Conservation (phyloP, 2,113 vertebrate genomes). For the Prunella fulvescens region DNA sequence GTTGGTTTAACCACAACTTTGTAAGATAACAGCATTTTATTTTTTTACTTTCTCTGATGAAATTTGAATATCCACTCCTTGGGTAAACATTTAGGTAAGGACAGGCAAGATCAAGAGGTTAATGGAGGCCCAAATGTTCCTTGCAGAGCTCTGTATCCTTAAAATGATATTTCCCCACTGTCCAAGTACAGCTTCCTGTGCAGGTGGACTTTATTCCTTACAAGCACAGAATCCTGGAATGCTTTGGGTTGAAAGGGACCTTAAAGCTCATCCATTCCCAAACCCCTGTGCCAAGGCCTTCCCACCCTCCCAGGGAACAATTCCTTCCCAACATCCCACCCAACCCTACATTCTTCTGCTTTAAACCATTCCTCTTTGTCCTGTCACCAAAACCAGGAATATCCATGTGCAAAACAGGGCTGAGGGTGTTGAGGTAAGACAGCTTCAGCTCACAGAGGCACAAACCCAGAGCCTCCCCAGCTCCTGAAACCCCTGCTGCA, state of each 20-base stretch:
- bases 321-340: neutral
- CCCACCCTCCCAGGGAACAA: neutral
- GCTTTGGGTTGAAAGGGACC: neutral
- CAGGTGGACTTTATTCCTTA: neutral
- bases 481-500: accelerated
- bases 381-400: neutral
- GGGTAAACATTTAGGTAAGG: neutral
- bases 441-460: accelerated
- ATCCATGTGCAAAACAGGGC: neutral
- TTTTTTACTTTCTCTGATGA: neutral
- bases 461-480: neutral
- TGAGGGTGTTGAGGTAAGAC: accelerated
- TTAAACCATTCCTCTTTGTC: neutral
- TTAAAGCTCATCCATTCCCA: neutral
- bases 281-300: neutral
- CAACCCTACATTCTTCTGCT: accelerated
- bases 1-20: neutral
- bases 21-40: neutral
- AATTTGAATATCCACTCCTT: neutral
- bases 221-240: neutral
- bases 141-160: neutral
- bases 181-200: neutral
- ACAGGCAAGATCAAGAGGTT: neutral
- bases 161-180: neutral
- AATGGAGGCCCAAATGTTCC: neutral